Percentiles rank a stretch among this genome's conserved stretches.
Evolutionary conservation across 2,888 invertebrate species (phyloP).

Genomic region (Campaea margaritaria): DNA sequence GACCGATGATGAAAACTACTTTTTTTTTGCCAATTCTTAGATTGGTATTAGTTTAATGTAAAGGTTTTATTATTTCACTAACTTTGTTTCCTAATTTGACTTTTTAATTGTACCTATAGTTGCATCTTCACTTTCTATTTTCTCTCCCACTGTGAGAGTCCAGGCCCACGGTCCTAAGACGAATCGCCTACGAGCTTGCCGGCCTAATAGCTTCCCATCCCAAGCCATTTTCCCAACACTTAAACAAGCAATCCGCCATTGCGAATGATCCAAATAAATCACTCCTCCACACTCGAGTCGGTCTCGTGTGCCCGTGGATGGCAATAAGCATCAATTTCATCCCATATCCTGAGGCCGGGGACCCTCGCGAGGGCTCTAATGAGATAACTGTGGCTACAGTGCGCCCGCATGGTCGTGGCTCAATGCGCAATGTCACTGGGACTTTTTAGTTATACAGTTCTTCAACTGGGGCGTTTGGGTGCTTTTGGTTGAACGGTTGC

Average conservation of each 20-base stretch:
- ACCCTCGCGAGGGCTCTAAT: conserved; percentile 58
- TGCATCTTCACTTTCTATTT: too few species aligned
- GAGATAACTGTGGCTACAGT: conserved; percentile 50
- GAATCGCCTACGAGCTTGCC: too few species aligned
- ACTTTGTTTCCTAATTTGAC: too few species aligned
- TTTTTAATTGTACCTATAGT: too few species aligned
- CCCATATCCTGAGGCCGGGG: conserved; percentile 74
- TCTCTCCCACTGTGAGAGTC: too few species aligned
- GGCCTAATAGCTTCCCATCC: conserved; percentile 6
- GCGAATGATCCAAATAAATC: conserved; percentile 30
- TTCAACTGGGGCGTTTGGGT: too few species aligned
- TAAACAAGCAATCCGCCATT: conserved; percentile 8
- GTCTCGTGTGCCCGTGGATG: conserved; percentile 54
- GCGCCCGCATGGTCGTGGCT: conserved; percentile 52
- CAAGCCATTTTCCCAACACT: conserved; percentile 18
- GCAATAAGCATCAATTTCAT: conserved; percentile 79
- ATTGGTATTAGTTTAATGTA: too few species aligned
- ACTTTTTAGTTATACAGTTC: background rate
- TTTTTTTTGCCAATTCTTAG: too few species aligned
- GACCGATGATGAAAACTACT: too few species aligned
- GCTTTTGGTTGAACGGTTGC: too few species aligned
- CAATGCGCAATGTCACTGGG: conserved; percentile 35
- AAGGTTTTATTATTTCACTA: too few species aligned
- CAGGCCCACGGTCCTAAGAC: too few species aligned
- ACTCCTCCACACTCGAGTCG: conserved; percentile 46